Evolutionary conservation across 2,113 vertebrate genomes (phyloP).

Genomic region (Benitochromis conjunctus): DNA sequence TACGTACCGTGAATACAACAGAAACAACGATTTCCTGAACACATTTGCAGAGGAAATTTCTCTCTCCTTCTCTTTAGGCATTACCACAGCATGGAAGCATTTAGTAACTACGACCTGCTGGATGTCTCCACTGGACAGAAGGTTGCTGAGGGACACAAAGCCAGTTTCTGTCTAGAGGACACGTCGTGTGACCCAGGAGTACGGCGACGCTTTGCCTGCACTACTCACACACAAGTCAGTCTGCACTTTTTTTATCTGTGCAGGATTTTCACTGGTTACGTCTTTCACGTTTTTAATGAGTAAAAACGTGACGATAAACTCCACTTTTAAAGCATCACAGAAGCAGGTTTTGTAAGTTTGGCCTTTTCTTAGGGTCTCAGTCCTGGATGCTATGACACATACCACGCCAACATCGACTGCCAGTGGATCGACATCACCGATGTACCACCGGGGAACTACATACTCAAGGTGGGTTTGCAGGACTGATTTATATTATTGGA

Average conservation of each 20-base stretch:
- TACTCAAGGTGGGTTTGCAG: slow-evolving; percentile 66
- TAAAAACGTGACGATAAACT: background rate
- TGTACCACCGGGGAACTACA: slow-evolving; percentile 76
- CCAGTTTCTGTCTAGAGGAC: slow-evolving; percentile 83
- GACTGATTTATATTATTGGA: background rate
- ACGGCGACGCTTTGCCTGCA: slow-evolving; percentile 77
- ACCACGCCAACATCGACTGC: slow-evolving; percentile 81
- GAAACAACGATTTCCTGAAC: background rate
- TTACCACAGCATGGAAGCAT: slow-evolving; percentile 83
- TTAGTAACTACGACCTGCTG: slow-evolving; percentile 79
- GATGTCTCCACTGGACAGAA: slow-evolving; percentile 63
- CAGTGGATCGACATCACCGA: slow-evolving; percentile 83
- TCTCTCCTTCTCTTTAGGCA: slow-evolving; percentile 46
- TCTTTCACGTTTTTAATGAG: background rate
- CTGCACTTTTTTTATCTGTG: background rate
- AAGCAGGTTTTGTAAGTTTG: background rate
- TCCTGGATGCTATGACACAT: slow-evolving; percentile 80
- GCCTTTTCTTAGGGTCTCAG: slow-evolving; percentile 69
- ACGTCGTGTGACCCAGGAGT: slow-evolving; percentile 75
- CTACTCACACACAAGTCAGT: slow-evolving; percentile 78
- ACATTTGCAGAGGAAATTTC: background rate
- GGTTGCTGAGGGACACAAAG: slow-evolving; percentile 81
- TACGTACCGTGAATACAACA: background rate
- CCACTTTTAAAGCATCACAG: background rate
- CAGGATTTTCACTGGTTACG: rapidly evolving